Evolutionary conservation across 1,140 invertebrate genomes (phyloP), one percentile per base, ranked within the genome.

Genomic region (Pachyrhynchus sulphureomaculatus): DNA sequence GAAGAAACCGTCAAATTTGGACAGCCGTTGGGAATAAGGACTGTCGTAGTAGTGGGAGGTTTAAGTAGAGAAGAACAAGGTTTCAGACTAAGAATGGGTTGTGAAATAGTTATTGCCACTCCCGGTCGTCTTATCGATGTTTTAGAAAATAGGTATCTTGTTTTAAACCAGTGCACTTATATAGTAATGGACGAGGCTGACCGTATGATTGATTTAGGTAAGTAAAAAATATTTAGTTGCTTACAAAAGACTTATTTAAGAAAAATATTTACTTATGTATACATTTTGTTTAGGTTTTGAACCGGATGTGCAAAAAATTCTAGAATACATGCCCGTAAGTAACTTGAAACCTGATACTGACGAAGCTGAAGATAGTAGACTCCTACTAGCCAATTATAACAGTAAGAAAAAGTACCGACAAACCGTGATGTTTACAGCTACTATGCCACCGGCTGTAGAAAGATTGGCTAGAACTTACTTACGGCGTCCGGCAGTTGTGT

Each of bases 361-460:
- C 68, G 96, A 98, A 69, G 96, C 96, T 12, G 98, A 99, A 82
- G 93, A 99, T 80, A 95, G 95, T 64, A 85, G 85, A 60, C 12
- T 72, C 0, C 80, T 99, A 33, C 82, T 98, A 74, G 89, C 89
- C 41, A 99, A 99, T 79, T 99, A 99, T 70, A 89, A 95, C 72
- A 92, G 93, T 0, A 99, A 98, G 74, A 94, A 98, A 74, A 99
- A 99, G 77, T 99, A 92, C 74, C 83, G 98, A 76, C 95, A 97
- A 89, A 99, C 97, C 73, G 97, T 99, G 62, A 99, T 99, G 98
- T 99, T 99, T 79, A 99, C 98, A 36, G 98, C 98, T 13, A 99
- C 98, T 69, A 99, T 99, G 98, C 96, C 96, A 5, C 88, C 97
- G 1, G 92, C 96, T 5, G 95, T 99, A 2, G 98, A 99, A 80